Conservation (phyloP, 2,888 invertebrate species). For the Eupeodes luniger region DNA sequence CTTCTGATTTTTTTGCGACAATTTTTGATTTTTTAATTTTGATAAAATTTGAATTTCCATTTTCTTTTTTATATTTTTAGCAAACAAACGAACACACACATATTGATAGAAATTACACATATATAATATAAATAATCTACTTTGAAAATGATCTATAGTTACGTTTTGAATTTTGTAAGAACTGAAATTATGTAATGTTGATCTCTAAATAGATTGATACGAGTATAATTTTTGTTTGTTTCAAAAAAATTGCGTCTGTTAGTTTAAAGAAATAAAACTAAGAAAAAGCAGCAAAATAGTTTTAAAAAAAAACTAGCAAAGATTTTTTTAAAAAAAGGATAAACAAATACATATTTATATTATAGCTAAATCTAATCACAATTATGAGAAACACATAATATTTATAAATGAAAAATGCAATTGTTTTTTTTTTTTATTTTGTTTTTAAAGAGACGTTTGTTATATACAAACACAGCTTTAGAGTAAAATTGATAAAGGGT, state of each 20-base stretch:
- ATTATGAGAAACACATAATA: neutral
- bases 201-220: neutral
- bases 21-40: slow-evolving; percentile 52
- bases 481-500: too few species aligned
- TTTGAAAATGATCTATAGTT: slow-evolving; percentile 9
- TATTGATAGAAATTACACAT: slow-evolving; percentile 59
- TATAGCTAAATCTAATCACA: neutral
- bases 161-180: slow-evolving; percentile 2
- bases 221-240: neutral
- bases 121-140: slow-evolving; percentile 45
- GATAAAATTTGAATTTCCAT: slow-evolving; percentile 55
- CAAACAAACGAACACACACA: slow-evolving; percentile 77
- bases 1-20: slow-evolving; percentile 44
- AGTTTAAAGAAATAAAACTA: slow-evolving; percentile 24
- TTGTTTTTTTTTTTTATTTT: neutral
- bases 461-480: too few species aligned
- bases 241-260: slow-evolving; percentile 15
- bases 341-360: neutral
- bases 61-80: slow-evolving; percentile 62
- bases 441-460: neutral
- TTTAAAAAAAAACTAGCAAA: slow-evolving; percentile 22
- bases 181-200: slow-evolving; percentile 9
- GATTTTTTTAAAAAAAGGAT: slow-evolving; percentile 14
- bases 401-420: slow-evolving; percentile 4
- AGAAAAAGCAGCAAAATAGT: slow-evolving; percentile 43